phyloP scores from a whole-genome alignment of 2,797 vertebrate species.

The Pipistrellus pipistrellus region DNA sequence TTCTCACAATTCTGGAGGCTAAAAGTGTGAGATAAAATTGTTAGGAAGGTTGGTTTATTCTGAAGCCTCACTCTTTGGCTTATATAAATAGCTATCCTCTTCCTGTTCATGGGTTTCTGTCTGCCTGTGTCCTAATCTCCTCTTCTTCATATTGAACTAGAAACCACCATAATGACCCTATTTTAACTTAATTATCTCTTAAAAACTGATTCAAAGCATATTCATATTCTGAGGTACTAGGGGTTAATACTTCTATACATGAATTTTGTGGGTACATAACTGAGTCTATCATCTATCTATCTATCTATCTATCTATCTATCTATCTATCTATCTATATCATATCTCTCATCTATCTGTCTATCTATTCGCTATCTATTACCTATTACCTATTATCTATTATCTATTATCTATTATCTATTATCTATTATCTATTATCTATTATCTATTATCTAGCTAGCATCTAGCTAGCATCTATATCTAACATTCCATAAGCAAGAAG shows the following conservation, averaged over 20 bases:
- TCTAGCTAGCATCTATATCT: not conserved
- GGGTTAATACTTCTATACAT: not conserved
- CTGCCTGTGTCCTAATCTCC: not conserved
- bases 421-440: not conserved
- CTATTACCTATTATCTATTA: not conserved
- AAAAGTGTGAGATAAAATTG: not conserved
- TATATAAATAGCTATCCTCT: no score
- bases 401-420: not conserved
- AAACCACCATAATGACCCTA: not conserved
- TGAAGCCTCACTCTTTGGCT: not conserved
- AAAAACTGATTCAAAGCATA: not conserved
- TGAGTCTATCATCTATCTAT: not conserved
- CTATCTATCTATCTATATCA: not conserved
- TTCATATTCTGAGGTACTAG: not conserved
- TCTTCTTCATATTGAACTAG: not conserved
- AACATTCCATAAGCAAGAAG: not conserved
- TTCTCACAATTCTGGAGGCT: not conserved
- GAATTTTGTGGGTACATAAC: not conserved
- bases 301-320: not conserved
- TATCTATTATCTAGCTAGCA: not conserved
- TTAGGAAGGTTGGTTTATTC: not conserved
- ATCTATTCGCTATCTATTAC: no score
- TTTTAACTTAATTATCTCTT: not conserved
- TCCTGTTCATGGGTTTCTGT: not conserved
- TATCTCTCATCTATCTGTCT: not conserved